Conservation (phyloP, 2,113 vertebrate species). For the Rhagologus leucostigma region DNA sequence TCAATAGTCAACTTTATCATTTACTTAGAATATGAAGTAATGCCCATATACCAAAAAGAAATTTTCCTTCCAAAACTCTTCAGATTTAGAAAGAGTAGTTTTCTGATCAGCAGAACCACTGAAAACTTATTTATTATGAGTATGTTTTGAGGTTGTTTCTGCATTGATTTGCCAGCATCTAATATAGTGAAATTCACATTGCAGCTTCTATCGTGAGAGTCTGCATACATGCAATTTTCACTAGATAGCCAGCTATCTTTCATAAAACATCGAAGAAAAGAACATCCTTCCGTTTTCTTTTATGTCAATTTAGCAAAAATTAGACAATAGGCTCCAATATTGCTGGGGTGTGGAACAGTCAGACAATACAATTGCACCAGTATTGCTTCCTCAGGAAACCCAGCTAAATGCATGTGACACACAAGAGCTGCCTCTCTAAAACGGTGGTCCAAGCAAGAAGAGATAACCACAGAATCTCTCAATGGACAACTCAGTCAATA, state of each 20-base stretch:
- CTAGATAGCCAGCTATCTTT: neutral
- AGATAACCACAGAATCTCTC: neutral
- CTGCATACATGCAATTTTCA: neutral
- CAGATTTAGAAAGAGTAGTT: neutral
- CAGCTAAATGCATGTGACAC: neutral
- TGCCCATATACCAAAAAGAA: neutral
- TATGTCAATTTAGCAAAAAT: neutral
- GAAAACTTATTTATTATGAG: neutral
- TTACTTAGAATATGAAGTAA: neutral
- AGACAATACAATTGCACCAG: neutral
- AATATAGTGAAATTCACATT: neutral
- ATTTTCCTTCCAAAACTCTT: neutral
- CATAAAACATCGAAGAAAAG: neutral
- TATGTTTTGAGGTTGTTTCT: neutral
- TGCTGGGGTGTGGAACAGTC: neutral
- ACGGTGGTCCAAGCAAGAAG: conserved; percentile 24
- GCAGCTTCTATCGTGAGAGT: neutral
- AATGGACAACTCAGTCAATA: neutral
- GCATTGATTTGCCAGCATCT: neutral
- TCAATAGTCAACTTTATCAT: neutral
- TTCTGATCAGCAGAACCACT: neutral
- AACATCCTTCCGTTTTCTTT: neutral
- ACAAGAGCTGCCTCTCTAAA: neutral
- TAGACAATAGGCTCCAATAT: neutral
- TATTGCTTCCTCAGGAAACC: neutral